Percentiles rank a stretch among this genome's conserved stretches.
Conservation (phyloP, 1,140 invertebrate species). For the Drosophila trapezifrons region DNA sequence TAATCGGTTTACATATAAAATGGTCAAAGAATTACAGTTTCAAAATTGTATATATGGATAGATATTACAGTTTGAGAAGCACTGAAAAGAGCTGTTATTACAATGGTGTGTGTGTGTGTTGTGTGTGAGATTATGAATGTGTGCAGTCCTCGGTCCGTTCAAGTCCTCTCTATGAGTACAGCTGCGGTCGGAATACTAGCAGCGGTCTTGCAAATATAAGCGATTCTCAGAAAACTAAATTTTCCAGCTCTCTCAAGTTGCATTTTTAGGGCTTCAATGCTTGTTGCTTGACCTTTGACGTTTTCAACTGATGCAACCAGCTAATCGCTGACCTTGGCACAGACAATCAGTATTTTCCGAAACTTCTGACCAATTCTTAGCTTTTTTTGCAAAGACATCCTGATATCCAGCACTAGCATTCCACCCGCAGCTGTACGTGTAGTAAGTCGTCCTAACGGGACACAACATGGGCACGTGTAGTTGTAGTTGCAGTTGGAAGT, state of each 20-base stretch:
- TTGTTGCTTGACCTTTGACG: neutral
- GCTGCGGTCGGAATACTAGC: neutral
- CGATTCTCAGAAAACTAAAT: neutral
- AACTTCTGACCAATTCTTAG: neutral
- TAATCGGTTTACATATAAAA: slow-evolving; percentile 70
- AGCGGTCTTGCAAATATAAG: neutral
- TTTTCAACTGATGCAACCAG: neutral
- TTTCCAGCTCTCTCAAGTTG: neutral
- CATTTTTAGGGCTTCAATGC: neutral
- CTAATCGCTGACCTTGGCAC: too few relatives aligned
- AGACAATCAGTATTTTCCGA: neutral
- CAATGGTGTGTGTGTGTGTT: slow-evolving; percentile 47
- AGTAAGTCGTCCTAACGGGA: slow-evolving; percentile 11
- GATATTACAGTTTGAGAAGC: slow-evolving; percentile 73
- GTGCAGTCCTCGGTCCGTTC: neutral
- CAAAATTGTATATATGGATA: slow-evolving; percentile 56
- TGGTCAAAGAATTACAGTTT: slow-evolving; percentile 62
- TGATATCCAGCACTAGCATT: neutral
- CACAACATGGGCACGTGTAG: slow-evolving; percentile 3
- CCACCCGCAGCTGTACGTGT: slow-evolving; percentile 5
- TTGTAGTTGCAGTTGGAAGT: neutral
- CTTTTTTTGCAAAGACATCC: too few relatives aligned
- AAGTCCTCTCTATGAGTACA: slow-evolving; percentile 4
- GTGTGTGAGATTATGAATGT: neutral
- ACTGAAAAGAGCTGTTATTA: slow-evolving; percentile 83